Evolutionary conservation across 92 coral and sea anemone species (phyloP).

Genomic region (Phenganax subtilis): DNA sequence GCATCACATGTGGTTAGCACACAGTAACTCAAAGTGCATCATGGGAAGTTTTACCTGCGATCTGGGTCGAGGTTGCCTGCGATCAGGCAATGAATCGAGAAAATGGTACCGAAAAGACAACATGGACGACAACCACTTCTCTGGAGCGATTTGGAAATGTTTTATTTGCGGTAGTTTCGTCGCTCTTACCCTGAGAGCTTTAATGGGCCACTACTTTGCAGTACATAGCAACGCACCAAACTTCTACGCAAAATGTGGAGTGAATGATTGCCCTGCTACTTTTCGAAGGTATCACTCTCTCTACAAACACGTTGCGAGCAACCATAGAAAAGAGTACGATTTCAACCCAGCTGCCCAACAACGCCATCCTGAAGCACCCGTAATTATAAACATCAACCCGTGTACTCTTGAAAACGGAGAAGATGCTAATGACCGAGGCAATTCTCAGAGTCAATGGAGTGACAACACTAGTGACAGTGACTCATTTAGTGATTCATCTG

Average conservation of each 20-base stretch:
- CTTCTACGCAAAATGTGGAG: neutral
- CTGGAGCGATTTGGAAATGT: conserved; percentile 5
- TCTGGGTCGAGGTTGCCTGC: too few species aligned
- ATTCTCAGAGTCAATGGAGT: too few species aligned
- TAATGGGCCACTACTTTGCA: conserved; percentile 12
- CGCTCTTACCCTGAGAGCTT: neutral
- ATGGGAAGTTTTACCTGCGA: too few species aligned
- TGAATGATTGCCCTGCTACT: neutral
- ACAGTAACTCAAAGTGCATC: too few species aligned
- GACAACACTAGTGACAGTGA: too few species aligned
- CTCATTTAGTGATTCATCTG: too few species aligned
- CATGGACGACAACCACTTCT: too few species aligned
- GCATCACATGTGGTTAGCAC: too few species aligned
- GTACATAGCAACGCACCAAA: conserved; percentile 13
- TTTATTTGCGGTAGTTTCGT: neutral
- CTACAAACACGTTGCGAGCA: neutral
- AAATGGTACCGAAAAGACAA: too few species aligned
- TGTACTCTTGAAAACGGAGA: too few species aligned
- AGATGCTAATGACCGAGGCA: too few species aligned
- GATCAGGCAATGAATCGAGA: too few species aligned
- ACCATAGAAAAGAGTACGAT: neutral
- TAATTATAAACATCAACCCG: neutral
- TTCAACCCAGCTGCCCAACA: neutral
- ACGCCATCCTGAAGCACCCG: neutral
- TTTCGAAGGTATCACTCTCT: neutral